A percentile compares a stretch with the other conserved stretches of the same genome.
phyloP scores from a whole-genome alignment of 1,140 invertebrate species.

The Drosophila ogumai region DNA sequence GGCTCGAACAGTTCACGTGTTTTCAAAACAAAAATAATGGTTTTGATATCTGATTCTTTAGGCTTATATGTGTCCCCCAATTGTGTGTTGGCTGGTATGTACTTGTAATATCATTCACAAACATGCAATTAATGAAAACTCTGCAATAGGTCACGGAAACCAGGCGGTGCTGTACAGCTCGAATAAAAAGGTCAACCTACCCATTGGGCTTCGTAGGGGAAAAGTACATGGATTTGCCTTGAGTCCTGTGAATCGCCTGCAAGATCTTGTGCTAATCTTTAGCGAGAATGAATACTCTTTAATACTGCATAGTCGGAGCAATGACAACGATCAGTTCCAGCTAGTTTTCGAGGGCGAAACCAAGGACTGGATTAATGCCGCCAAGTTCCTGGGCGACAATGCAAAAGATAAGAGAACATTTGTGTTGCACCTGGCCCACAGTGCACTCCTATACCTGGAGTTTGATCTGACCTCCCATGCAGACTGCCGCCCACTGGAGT shows the following conservation, averaged over 20 bases:
- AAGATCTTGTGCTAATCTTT: constrained; percentile 44
- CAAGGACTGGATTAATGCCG: constrained; percentile 77
- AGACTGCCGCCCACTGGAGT: constrained; percentile 17
- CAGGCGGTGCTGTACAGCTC: constrained; percentile 27
- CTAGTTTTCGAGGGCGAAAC: constrained; percentile 61
- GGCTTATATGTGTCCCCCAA: constrained; percentile 24
- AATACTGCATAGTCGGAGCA: constrained; percentile 4
- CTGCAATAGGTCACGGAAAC: constrained; percentile 53
- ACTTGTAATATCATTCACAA: neutral
- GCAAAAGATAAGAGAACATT: constrained; percentile 28
- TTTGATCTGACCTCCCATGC: constrained; percentile 7
- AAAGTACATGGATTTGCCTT: constrained; percentile 59
- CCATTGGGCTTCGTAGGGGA: constrained; percentile 18
- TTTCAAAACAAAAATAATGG: constrained; percentile 28
- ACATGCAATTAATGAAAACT: neutral
- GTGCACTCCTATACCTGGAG: constrained; percentile 53
- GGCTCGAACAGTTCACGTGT: constrained; percentile 2
- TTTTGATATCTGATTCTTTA: constrained; percentile 30
- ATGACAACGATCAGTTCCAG: constrained; percentile 21
- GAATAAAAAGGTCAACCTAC: constrained; percentile 14
- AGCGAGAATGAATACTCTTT: constrained; percentile 61
- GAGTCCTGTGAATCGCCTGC: neutral
- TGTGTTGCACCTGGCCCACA: constrained; percentile 70
- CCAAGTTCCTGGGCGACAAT: constrained; percentile 45
- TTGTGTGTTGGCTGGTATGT: constrained; percentile 27